Base-by-base conservation (phyloP, 2,113 vertebrate genomes). In the Coreoperca whiteheadi region DNA sequence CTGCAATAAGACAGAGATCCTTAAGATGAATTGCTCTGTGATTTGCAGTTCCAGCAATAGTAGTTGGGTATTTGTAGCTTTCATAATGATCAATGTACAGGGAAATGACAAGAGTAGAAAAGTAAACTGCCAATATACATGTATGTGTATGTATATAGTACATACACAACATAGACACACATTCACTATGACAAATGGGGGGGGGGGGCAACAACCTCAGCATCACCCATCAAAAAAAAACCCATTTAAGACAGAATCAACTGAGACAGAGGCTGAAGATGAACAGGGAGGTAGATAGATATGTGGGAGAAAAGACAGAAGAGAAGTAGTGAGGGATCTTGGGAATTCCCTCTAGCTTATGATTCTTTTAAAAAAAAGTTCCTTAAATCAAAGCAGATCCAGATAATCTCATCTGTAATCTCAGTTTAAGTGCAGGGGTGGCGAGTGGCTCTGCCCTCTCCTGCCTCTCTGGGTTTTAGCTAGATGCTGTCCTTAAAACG, bases 201-300 rank as follows among this genome's bases (percentile, higher is more conserved):
- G 93, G 89, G 91, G 94, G 30, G 51, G 92, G 94, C 94, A 95
- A 93, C 67, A 92, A 95, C 41, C 67, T 70, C 65, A 79, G 94
- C 94, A 95, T 96, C 80, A 78, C 70, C 46, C 77, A 85, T 86
- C 53, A 84, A 69, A 79, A 60, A 72, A 96, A 88, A 96, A 96
- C 69, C 95, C 90, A 96, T 93, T 95, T 95, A 96, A 96, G 96
- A 96, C 95, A 97, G 95, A 95, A 95, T 96, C 96, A 96, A 96
- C 94, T 94, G 82, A 87, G 75, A 89, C 39, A 77, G 67, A 86
- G 59, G 81, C 54, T 83, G 80, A 83, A 87, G 80, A 85, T 74
- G 32, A 83, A 94, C 94, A 91, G 77, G 85, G 79, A 91, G 84
- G 85, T 77, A 87, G 87, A 91, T 84, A 87, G 79, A 85, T 34